A percentile compares a stretch with the other conserved stretches of the same genome.
Conservation (phyloP, 2,113 vertebrate species). For the Butorides virescens region DNA sequence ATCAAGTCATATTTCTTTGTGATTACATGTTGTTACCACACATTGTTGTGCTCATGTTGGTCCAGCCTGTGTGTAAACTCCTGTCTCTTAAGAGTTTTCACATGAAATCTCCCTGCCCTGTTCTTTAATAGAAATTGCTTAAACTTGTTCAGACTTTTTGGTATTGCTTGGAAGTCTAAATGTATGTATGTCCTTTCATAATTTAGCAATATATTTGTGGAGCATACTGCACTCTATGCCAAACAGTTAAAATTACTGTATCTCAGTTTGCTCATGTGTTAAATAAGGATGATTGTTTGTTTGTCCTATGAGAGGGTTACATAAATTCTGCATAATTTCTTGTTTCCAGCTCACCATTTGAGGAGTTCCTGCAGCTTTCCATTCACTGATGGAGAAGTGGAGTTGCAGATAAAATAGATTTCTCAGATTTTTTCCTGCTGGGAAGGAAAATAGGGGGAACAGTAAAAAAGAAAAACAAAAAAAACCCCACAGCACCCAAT, state of each 20-base stretch:
- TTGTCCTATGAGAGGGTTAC: not conserved
- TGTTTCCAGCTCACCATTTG: not conserved
- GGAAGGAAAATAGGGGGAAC: not conserved
- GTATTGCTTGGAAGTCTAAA: not conserved
- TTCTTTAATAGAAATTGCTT: not conserved
- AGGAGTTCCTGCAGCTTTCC: not conserved
- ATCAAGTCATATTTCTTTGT: not conserved
- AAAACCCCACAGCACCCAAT: not conserved
- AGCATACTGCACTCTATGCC: not conserved
- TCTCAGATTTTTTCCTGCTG: not conserved
- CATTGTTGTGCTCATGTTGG: not conserved
- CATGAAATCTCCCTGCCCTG: not conserved
- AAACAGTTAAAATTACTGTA: not conserved
- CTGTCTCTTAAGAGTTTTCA: not conserved
- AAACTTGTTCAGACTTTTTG: not conserved
- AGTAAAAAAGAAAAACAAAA: not conserved
- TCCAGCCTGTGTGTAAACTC: not conserved
- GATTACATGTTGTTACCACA: not conserved
- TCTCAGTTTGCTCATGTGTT: not conserved
- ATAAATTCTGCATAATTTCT: not conserved
- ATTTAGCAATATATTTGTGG: not conserved
- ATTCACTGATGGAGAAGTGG: not conserved
- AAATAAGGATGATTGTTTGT: not conserved
- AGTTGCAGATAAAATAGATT: not conserved
- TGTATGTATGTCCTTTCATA: not conserved